Evolutionary conservation across 2,113 vertebrate species (phyloP), one percentile per base, ranked within the genome.

Genomic region (Notiomystis cincta): DNA sequence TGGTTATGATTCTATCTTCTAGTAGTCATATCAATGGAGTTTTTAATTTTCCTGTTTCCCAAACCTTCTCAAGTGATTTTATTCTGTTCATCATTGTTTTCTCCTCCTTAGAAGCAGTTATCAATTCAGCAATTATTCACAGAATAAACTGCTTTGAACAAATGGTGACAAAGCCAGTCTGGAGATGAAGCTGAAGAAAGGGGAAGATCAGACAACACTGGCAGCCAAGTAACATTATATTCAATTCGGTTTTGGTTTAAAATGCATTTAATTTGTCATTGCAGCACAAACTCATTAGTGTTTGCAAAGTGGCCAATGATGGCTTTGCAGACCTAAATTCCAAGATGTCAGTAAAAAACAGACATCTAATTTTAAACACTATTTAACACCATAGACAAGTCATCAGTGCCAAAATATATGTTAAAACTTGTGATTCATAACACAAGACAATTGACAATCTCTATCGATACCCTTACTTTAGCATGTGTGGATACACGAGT

Each of bases 1-100:
- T 47, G 7, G 13, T 47, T 42, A 66, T 21, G 16, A 79, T 87
- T 66, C 56, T 85, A 50, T 17, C 12, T 70, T 60, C 58, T 61
- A 11, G 15, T 22, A 76, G 30, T 24, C 0, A 0, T 56, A 37
- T 48, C 7, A 5, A 40, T 16, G 30, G 35, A 64, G 6, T 7
- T 69, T 53, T 82, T 21, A 0, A 45, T 86, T 70, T 66, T 82
- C 40, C 7, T 53, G 0, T 69, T 89, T 79, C 35, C 40, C 15
- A 71, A 25, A 70, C 18, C 66, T 3, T n/a, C 13, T 64, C 16
- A 60, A 67, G 19, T 20, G 21, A 45, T 85, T 90, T 90, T 1
- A 17, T 44, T 79, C 85, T 82, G 22, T 15, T 50, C 11, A 10
- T 75, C 38, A 75, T 75, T 75, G 71, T 92, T 79, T 88, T 65